Base-by-base conservation (phyloP, 30 jellyfish, hydroid and myxozoan species). In the Aurelia aurita complex sp. Pacific region DNA sequence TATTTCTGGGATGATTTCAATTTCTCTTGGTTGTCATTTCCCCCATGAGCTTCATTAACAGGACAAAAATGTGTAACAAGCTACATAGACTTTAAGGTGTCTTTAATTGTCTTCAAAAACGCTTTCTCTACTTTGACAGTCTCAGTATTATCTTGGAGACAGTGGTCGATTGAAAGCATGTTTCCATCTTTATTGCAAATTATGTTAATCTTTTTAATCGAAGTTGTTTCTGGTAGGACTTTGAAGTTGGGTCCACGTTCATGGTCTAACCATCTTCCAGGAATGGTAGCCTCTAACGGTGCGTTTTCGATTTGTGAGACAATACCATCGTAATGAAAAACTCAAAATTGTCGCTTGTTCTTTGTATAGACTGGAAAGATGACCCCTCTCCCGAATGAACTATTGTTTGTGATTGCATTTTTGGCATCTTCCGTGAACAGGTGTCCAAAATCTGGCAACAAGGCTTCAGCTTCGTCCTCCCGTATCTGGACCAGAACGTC, bases 401-500 rank as follows among this genome's bases (percentile, higher is more conserved):
- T 12, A 18, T 59, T 59, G 5, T 18, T 2, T 5, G 2, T 18
- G 67, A 59, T 59, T 1, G 67, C 67, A 12, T 59, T 59, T 59
- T 7, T 15, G 6, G 67, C 67, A 59, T 59, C 5, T 12, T 59
- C 29, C 3, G 29, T 59, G 29, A 59, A 59, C 29, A 59, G 1
- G 6, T 59, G 67, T 7, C 67, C 67, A 59, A 12, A 59, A 12
- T 59, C 29, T 59, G 3, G 2, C 6, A 59, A 18, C 67, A 59
- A 59, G n/a, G 6, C n/a, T 2, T 59, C 29, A 7, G 67, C 67
- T 59, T 59, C 67, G 3, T 59, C 67, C 29, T 59, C 67, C 29
- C 67, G 67, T 59, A 59, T 12, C 29, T 59, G 67, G n/a, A 59
- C 67, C n/a, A 59, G 67, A 18, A 59, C 67, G 6, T 59, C 67